phyloP scores from a whole-genome alignment of 2,888 invertebrate genomes.

The Margaritifera margaritifera region DNA sequence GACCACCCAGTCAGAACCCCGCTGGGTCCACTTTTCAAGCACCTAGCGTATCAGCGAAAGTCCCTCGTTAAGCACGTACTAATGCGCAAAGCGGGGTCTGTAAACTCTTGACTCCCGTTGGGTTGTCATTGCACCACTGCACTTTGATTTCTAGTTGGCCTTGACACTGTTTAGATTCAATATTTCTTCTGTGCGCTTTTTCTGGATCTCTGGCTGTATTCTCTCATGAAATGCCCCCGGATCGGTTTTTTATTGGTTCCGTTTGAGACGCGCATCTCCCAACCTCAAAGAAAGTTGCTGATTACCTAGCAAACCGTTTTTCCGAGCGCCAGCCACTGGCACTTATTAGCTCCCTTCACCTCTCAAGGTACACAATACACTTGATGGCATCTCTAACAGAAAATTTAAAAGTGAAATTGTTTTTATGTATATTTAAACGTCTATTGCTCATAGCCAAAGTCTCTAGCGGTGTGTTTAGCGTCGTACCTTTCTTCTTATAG shows the following conservation, averaged over 20 bases:
- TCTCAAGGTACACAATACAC: too few species aligned
- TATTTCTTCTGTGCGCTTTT: neutral
- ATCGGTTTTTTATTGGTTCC: neutral
- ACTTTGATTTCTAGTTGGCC: slow-evolving; percentile 1
- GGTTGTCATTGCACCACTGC: slow-evolving; percentile 7
- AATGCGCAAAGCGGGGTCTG: slow-evolving; percentile 7
- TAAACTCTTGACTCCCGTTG: slow-evolving; percentile 7
- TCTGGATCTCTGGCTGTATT: neutral
- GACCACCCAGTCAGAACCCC: slow-evolving; percentile 17
- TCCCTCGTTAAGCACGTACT: slow-evolving; percentile 3
- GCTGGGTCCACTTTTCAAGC: slow-evolving; percentile 14
- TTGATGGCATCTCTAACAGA: too few species aligned
- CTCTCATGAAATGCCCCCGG: neutral
- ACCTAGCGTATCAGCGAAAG: neutral
- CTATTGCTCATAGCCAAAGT: too few species aligned
- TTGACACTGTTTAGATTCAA: neutral
- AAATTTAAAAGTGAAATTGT: too few species aligned
- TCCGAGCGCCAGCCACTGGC: too few species aligned
- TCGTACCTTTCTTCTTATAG: too few species aligned
- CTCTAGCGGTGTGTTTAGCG: too few species aligned
- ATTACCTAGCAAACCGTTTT: too few species aligned
- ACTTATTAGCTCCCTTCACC: too few species aligned
- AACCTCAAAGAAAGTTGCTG: neutral
- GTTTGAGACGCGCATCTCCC: neutral
- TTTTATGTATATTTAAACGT: too few species aligned